phyloP scores from a whole-genome alignment of 1,140 invertebrate species.

The Musca domestica region DNA sequence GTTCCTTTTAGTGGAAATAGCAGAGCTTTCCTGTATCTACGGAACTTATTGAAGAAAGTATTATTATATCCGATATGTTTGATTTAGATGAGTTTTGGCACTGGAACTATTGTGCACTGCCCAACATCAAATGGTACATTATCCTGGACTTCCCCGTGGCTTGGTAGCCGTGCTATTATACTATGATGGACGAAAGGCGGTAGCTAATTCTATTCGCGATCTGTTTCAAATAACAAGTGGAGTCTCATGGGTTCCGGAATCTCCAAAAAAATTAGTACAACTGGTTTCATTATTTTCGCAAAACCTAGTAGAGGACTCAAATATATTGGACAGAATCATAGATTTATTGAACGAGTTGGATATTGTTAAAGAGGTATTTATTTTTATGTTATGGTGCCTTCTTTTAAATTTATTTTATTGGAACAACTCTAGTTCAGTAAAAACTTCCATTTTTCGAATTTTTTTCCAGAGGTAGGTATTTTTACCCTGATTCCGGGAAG shows the following conservation, averaged over 20 bases:
- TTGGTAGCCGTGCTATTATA: constrained; percentile 89
- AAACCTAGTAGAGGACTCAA: constrained; percentile 64
- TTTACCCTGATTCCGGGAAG: too few species aligned
- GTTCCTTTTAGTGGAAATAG: constrained; percentile 73
- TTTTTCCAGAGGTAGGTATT: too few species aligned
- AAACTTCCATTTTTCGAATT: too few species aligned
- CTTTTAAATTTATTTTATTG: too few species aligned
- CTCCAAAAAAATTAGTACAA: constrained; percentile 55
- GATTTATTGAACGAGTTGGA: constrained; percentile 62
- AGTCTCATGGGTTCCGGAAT: constrained; percentile 68
- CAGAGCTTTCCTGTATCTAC: constrained; percentile 77
- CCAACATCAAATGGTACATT: constrained; percentile 81
- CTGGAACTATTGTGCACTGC: constrained; percentile 88
- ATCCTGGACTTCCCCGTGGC: constrained; percentile 82
- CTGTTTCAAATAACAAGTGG: constrained; percentile 80
- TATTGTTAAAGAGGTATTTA: constrained; percentile 54
- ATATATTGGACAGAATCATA: constrained; percentile 60
- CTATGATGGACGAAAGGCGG: constrained; percentile 83
- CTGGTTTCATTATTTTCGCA: constrained; percentile 66
- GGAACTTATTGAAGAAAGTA: constrained; percentile 83
- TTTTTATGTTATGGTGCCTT: too few species aligned
- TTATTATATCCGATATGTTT: constrained; percentile 94
- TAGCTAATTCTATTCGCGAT: constrained; percentile 74
- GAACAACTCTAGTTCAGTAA: too few species aligned
- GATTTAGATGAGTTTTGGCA: constrained; percentile 86